Base-by-base conservation (phyloP, 1,140 invertebrate genomes). In the Geopemphigus sp. region DNA sequence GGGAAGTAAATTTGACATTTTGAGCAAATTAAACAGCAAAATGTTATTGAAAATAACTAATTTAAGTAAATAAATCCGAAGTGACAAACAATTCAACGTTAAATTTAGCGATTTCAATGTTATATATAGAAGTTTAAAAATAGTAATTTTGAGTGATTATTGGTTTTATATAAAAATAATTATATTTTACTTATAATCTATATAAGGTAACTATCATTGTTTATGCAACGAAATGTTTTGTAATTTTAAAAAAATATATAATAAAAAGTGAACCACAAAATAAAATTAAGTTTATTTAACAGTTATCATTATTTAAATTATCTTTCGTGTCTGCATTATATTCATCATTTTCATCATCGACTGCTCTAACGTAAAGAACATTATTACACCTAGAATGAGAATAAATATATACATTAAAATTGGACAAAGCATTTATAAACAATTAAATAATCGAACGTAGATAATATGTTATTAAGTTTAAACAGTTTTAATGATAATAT, bases 301-400 rank as follows among this genome's bases (percentile, higher is more conserved):
- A 26, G 24, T n/a, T 24, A 0, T 22, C 12, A 39, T 39, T 19
- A 66, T 32, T 87, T 90, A 97, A n/a, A n/a, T n/a, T n/a, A 85
- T 98, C 96, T 84, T 92, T 95, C 92, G 96, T 98, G 12, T 78
- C 74, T n/a, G 56, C 57, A 88, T 98, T 95, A 24, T 95, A 95
- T 86, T 96, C 96, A 87, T 98, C 96, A 85, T 98, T 96, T 84
- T 98, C 96, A 85, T 99, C 98, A 83, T 99, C 96, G 5, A 94
- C 92, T 6, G 95, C 96, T 87, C 96, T 87, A 70, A 99, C 95
- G 84, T 98, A 99, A 80, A 99, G 88, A 5, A 99, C 94, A 88
- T 99, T 99, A 85, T 99, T 99, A 89, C 98, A 99, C 83, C 96
- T 82, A 90, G 15, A 63, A 78, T 50, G 29, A 78, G 14, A 8